Evolutionary conservation across 1,140 invertebrate genomes (phyloP), one percentile per base, ranked within the genome.

Genomic region (Tyrophagus putrescentiae): DNA sequence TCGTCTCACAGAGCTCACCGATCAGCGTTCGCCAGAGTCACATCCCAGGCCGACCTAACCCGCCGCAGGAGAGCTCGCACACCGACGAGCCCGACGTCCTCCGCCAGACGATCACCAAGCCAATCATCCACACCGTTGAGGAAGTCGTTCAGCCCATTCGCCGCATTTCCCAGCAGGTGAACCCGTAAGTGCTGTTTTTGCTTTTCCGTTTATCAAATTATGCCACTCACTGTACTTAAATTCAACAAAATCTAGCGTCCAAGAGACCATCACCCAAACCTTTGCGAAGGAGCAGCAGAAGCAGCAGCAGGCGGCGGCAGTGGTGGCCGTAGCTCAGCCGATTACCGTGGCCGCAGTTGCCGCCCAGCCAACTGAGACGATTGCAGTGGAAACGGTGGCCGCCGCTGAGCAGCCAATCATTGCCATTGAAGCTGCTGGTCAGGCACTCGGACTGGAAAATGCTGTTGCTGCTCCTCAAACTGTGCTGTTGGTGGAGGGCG

Each of bases 141-240:
- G 60, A 61, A 60, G 33, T 34, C 29, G 39, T 61, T 44, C n/a
- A 13, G 2, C 60, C 60, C 53, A 57, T n/a, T 56, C 60, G 60
- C 31, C 29, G 36, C 11, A 61, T 61, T 56, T 57, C 60, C 9
- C 60, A 61, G 48, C 48, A 61, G 29, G 13, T 61, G 4, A 25
- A 21, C 21, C 60, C 60, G 39, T n/a, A n/a, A n/a, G n/a, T n/a
- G n/a, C n/a, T n/a, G n/a, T n/a, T n/a, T n/a, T n/a, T n/a, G n/a
- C n/a, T n/a, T n/a, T n/a, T n/a, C n/a, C n/a, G n/a, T n/a, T n/a
- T n/a, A n/a, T n/a, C n/a, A n/a, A n/a, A n/a, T n/a, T n/a, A n/a
- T n/a, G n/a, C n/a, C n/a, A n/a, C n/a, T n/a, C n/a, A n/a, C n/a
- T n/a, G n/a, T n/a, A n/a, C n/a, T n/a, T n/a, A n/a, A n/a, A n/a